Conservation (phyloP, 2,113 vertebrate species). For the Sterrhoptilus dennistouni region DNA sequence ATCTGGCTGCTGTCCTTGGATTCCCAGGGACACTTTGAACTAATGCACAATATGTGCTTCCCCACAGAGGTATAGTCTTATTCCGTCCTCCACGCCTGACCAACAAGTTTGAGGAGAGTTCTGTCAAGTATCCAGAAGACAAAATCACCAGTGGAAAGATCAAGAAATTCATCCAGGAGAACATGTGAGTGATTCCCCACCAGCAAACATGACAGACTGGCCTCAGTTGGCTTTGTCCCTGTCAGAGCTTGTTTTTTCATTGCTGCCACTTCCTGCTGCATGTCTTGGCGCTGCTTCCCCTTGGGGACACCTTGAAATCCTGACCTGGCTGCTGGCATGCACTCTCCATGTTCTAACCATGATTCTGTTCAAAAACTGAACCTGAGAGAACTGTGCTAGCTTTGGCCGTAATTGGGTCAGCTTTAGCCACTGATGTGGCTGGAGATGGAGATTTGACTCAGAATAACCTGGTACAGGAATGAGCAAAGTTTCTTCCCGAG, state of each 20-base stretch:
- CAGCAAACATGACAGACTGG: background rate
- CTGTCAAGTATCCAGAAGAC: slow-evolving; percentile 80
- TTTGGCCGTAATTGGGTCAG: background rate
- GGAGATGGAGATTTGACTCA: background rate
- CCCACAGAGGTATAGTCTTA: slow-evolving; percentile 82
- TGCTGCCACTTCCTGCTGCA: background rate
- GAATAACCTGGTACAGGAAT: background rate
- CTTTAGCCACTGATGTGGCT: background rate
- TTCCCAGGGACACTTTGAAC: background rate
- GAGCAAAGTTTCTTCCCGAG: background rate
- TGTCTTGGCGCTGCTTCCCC: background rate
- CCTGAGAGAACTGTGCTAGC: background rate
- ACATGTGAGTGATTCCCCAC: slow-evolving; percentile 82
- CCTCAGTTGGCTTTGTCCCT: background rate
- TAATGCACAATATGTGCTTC: background rate
- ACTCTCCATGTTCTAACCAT: background rate
- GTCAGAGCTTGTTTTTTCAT: background rate
- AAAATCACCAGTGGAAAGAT: slow-evolving; percentile 88
- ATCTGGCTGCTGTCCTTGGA: background rate
- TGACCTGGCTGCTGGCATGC: background rate
- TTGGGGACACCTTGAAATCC: background rate
- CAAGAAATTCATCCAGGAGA: slow-evolving; percentile 95
- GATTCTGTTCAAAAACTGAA: background rate
- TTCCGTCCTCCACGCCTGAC: slow-evolving; percentile 86
- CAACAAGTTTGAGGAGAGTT: slow-evolving; percentile 93